Base-by-base conservation (phyloP, 2,113 vertebrate genomes). In the Capreolus pygargus region DNA sequence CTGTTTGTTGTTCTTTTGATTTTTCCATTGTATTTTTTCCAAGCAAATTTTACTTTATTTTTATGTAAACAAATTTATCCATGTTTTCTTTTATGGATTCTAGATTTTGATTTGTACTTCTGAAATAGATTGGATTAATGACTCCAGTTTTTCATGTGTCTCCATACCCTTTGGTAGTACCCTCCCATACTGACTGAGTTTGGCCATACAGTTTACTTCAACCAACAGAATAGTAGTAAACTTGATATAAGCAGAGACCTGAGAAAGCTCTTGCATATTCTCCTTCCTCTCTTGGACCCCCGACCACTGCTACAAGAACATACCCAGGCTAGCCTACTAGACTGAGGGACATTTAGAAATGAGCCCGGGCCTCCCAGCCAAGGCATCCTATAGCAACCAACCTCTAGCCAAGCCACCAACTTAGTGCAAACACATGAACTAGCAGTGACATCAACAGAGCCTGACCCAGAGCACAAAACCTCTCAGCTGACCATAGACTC, bases 51-150 rank as follows among this genome's bases (percentile, higher is more conserved):
- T 33, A 81, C 45, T 89, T 95, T 93, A 86, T 76, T 81, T 96
- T 95, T 95, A 54, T 96, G 52, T 94, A 67, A 93, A 93, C 19
- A 93, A 95, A 84, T 58, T 58, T 85, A 55, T 47, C n/a, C 93
- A 30, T 85, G 33, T 88, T 78, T 91, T 91, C n/a, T 78, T 90
- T 94, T 86, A 89, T 86, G 50, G 45, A 89, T 89, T 94, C 47
- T 87, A 70, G 55, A 94, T 95, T 93, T 90, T 87, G 61, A 91
- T 45, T 82, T 13, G 8, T 84, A 52, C 11, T 52, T 91, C 90
- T 83, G 55, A 55, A 21, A 87, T 78, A 93, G 33, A 67, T 96
- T 96, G 17, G 50, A 94, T 95, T 67, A 86, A 89, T 92, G 28
- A 83, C n/a, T 82, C 78, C 47, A 86, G 2, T 82, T 94, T 86